These are phyloP conservation scores for Rafetus swinhoei DNA, from an alignment of 2,113 vertebrate species.

Conservation along the genomic window DNA sequence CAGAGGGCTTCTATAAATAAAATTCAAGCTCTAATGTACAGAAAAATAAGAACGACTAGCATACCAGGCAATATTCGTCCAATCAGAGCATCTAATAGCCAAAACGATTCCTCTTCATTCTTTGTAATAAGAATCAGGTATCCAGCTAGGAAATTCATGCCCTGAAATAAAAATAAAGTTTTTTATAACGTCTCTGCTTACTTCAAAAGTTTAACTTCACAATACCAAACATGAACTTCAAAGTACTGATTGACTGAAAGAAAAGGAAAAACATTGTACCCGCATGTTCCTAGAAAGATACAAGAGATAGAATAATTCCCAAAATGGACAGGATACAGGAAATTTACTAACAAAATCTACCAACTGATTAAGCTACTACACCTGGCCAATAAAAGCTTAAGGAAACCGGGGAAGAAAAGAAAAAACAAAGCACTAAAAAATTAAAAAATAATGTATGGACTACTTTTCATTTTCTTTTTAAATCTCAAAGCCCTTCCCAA, in stretches of 20 bases:
- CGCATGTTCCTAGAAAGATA: not conserved
- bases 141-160: constrained; percentile 97
- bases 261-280: not conserved
- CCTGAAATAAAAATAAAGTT: constrained; percentile 78
- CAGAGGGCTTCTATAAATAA: not conserved
- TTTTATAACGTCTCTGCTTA: not conserved
- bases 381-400: not conserved
- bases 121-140: constrained; percentile 94
- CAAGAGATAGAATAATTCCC: not conserved
- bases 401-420: not conserved
- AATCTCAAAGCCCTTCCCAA: not conserved
- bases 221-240: not conserved
- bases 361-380: not conserved
- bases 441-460: not conserved
- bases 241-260: not conserved
- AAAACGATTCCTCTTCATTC: constrained; percentile 94
- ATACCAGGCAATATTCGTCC: constrained; percentile 93
- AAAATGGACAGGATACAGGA: not conserved
- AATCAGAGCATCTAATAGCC: constrained; percentile 93
- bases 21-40: not conserved
- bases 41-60: not conserved
- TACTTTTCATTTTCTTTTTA: not conserved
- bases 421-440: not conserved
- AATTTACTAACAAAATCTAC: not conserved
- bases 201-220: constrained; percentile 1